A percentile compares a stretch with the other conserved stretches of the same genome.
phyloP scores from a whole-genome alignment of 1,140 invertebrate species.

The Polypedilum pembai region DNA sequence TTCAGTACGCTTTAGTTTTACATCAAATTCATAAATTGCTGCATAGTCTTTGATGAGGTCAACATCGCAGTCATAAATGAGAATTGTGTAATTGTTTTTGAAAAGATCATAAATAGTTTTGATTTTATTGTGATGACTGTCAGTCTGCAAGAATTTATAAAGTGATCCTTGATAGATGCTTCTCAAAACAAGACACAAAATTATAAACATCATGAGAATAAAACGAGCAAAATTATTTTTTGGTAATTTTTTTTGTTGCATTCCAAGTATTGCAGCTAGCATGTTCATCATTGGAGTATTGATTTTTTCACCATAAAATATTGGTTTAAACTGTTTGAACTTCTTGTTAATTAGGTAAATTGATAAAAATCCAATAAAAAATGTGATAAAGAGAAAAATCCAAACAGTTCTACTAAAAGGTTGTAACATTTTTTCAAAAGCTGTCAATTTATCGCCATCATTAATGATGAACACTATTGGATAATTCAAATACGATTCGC shows the following conservation, averaged over 20 bases:
- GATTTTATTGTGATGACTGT: background rate
- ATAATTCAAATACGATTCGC: background rate
- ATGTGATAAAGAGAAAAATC: background rate
- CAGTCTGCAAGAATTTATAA: background rate
- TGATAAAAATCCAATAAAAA: background rate
- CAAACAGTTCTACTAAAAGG: background rate
- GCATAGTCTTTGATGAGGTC: background rate
- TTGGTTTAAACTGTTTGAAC: background rate
- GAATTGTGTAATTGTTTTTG: background rate
- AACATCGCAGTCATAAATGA: background rate
- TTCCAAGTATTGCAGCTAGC: background rate
- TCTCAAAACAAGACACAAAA: background rate
- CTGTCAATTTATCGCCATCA: background rate
- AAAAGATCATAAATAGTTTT: background rate
- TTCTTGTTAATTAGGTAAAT: background rate
- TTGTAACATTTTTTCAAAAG: background rate
- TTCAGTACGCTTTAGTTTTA: background rate
- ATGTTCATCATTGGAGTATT: background rate
- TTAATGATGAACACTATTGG: background rate
- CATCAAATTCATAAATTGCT: no score
- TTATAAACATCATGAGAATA: background rate
- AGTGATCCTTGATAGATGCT: background rate
- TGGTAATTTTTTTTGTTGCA: background rate
- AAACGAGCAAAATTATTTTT: background rate
- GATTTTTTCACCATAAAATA: background rate